These are phyloP conservation scores for Arctocebus calabarensis DNA, from an alignment of 2,797 vertebrate genomes.

Conservation along the genomic window DNA sequence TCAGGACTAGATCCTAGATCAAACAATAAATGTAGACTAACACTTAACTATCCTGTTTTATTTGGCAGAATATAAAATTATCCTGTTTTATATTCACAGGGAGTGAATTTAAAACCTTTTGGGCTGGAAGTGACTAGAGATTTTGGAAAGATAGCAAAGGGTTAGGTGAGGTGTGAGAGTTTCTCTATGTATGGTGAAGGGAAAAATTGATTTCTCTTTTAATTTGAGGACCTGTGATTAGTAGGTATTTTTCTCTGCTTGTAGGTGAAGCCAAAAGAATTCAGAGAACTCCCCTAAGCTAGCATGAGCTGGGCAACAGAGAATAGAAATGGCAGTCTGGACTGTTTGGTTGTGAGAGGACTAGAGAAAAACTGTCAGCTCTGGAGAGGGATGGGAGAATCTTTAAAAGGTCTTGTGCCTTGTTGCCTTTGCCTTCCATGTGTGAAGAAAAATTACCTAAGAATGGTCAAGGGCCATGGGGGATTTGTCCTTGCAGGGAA, in stretches of 20 bases:
- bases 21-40: conserved; percentile 45
- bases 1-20: conserved; percentile 60
- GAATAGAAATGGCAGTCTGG: not conserved
- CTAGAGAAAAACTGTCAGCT: not conserved
- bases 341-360: not conserved
- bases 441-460: not conserved
- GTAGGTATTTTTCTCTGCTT: not conserved
- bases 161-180: conserved; percentile 54
- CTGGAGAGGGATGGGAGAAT: not conserved
- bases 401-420: not conserved
- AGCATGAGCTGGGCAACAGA: not conserved
- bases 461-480: not conserved
- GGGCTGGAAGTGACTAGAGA: not conserved
- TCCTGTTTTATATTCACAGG: conserved; percentile 62
- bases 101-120: conserved; percentile 7
- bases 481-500: not conserved
- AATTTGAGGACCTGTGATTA: not conserved
- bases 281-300: not conserved
- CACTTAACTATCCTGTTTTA: conserved; percentile 55
- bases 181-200: not conserved
- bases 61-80: not conserved
- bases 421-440: not conserved
- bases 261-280: not conserved
- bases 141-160: conserved; percentile 46
- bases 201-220: not conserved